phyloP scores from a whole-genome alignment of 2,888 invertebrate genomes.

The Noctua fimbriata region DNA sequence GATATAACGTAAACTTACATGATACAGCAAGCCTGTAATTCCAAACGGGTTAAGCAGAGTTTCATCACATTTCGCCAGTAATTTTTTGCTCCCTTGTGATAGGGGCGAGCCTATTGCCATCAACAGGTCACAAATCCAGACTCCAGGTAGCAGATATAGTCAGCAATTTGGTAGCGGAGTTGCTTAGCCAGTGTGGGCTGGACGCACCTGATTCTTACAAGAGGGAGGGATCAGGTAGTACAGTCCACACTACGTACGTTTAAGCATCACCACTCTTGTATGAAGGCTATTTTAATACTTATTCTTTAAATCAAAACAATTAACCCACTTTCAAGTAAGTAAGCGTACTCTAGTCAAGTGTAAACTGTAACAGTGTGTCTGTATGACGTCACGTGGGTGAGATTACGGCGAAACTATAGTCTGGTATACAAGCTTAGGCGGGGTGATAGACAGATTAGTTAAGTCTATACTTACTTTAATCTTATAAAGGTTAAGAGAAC shows the following conservation, averaged over 20 bases:
- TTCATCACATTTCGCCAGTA: not conserved
- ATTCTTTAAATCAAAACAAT: not conserved
- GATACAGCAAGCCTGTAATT: not conserved
- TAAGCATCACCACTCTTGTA: not conserved
- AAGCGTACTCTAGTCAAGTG: conserved; percentile 9
- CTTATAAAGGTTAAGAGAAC: not conserved
- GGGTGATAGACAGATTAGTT: not conserved
- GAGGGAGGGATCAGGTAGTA: not conserved
- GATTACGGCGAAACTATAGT: conserved; percentile 7
- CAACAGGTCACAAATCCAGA: not conserved
- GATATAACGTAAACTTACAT: not conserved
- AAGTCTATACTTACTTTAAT: not conserved
- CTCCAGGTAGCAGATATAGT: not conserved
- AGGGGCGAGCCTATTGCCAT: not conserved
- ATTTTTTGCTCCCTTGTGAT: not conserved
- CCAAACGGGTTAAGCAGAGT: not conserved
- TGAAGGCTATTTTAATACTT: not conserved
- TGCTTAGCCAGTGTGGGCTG: not conserved
- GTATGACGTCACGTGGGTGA: conserved; percentile 34
- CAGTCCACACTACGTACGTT: too few relatives aligned
- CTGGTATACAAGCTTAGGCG: not conserved
- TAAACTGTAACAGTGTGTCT: conserved; percentile 3
- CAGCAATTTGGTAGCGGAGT: not conserved
- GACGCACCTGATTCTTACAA: not conserved
- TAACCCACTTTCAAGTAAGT: not conserved